Evolutionary conservation across 2,888 invertebrate species (phyloP).

Genomic region (Oligia latruncula): DNA sequence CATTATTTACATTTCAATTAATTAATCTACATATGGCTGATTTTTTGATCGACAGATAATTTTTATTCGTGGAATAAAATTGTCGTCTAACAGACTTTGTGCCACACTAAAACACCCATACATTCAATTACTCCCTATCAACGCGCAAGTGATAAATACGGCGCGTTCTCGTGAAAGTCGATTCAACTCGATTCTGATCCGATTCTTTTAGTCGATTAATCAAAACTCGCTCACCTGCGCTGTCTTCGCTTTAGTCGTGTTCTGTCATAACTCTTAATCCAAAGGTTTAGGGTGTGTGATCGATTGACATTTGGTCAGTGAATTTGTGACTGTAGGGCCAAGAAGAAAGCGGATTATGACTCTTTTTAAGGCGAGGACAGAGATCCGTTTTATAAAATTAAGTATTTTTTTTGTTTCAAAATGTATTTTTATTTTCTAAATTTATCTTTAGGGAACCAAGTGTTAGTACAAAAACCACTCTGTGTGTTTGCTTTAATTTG

Average conservation of each 20-base stretch:
- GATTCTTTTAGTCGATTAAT: constrained; percentile 75
- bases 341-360: constrained; percentile 11
- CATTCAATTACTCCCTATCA: constrained; percentile 46
- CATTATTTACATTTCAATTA: no score
- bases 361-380: not conserved
- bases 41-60: no score
- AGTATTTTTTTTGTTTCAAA: no score
- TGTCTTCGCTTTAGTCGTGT: constrained; percentile 69
- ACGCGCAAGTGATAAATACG: constrained; percentile 44
- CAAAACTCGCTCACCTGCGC: constrained; percentile 77
- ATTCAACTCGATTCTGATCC: constrained; percentile 67
- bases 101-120: not conserved
- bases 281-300: constrained; percentile 77
- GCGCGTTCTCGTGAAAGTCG: constrained; percentile 55
- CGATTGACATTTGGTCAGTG: constrained; percentile 71
- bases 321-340: constrained; percentile 51
- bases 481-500: not conserved
- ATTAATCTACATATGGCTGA: no score
- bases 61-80: no score
- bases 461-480: not conserved
- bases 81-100: no score
- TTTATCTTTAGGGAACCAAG: not conserved
- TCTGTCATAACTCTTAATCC: constrained; percentile 78
- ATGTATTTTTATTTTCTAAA: not conserved
- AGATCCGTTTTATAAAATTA: not conserved